Conservation (phyloP, 1,140 invertebrate species). For the Argopecten irradians region DNA sequence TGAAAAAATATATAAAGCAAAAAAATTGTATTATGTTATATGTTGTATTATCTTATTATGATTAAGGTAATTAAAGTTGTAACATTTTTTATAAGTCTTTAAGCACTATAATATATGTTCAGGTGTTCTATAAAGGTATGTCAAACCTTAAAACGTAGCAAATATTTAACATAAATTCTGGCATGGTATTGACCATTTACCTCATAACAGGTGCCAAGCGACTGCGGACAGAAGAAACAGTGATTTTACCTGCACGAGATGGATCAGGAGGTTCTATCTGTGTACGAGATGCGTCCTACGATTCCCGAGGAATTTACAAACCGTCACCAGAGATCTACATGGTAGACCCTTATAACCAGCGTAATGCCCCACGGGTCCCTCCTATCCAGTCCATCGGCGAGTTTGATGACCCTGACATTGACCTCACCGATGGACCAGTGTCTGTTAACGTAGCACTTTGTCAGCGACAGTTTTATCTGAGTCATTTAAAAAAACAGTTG, state of each 20-base stretch:
- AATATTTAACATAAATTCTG: no score
- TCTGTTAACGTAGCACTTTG: slow-evolving; percentile 63
- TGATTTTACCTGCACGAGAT: slow-evolving; percentile 38
- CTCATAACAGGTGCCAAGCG: neutral
- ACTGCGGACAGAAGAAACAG: slow-evolving; percentile 42
- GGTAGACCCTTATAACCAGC: slow-evolving; percentile 27
- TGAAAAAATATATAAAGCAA: no score
- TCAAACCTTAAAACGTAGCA: no score
- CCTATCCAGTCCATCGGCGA: slow-evolving; percentile 43
- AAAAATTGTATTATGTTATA: no score
- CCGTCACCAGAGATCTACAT: slow-evolving; percentile 13
- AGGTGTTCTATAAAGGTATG: no score
- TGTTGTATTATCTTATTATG: no score
- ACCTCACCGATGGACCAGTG: slow-evolving; percentile 69
- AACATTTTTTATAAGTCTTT: no score
- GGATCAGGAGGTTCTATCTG: neutral
- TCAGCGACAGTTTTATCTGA: slow-evolving; percentile 63
- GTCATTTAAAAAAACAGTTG: slow-evolving; percentile 63
- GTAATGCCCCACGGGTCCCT: slow-evolving; percentile 12
- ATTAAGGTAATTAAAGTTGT: no score
- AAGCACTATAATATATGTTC: no score
- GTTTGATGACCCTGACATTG: slow-evolving; percentile 61
- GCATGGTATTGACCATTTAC: no score
- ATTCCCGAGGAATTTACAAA: neutral
- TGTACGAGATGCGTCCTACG: neutral